phyloP scores from a whole-genome alignment of 1,140 invertebrate genomes.

The Drosophila lowei region DNA sequence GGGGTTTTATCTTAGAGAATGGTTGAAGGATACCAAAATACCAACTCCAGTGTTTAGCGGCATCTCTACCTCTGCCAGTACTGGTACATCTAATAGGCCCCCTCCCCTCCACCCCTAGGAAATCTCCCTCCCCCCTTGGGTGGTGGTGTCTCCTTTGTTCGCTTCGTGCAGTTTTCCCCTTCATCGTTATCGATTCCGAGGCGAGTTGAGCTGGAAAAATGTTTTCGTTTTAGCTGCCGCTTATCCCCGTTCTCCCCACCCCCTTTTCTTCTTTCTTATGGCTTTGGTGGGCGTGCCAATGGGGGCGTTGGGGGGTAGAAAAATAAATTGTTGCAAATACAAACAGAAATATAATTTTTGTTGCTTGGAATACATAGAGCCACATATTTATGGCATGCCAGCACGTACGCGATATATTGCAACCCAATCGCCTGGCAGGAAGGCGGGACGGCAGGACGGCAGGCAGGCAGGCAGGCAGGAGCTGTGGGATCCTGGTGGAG shows the following conservation, averaged over 20 bases:
- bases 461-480: too few species aligned
- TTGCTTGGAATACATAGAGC: conserved; percentile 55
- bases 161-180: conserved; percentile 4
- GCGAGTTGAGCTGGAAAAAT: conserved; percentile 51
- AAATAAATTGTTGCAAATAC: conserved; percentile 80
- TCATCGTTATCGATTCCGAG: conserved; percentile 35
- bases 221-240: conserved; percentile 43
- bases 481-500: background rate
- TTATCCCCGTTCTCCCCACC: background rate
- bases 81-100: conserved; percentile 27
- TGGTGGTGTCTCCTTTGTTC: conserved; percentile 27
- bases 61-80: too few species aligned
- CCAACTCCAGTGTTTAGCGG: too few species aligned
- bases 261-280: too few species aligned
- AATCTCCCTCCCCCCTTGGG: background rate
- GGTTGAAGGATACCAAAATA: too few species aligned
- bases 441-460: too few species aligned
- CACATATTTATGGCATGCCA: conserved; percentile 80
- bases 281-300: conserved; percentile 18
- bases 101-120: background rate
- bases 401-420: conserved; percentile 81
- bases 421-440: conserved; percentile 58
- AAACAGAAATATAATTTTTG: conserved; percentile 82
- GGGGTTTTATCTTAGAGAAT: too few species aligned
- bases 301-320: conserved; percentile 18